Evolutionary conservation across 1,140 invertebrate genomes (phyloP), one percentile per base, ranked within the genome.

Genomic region (Watersipora subatra): DNA sequence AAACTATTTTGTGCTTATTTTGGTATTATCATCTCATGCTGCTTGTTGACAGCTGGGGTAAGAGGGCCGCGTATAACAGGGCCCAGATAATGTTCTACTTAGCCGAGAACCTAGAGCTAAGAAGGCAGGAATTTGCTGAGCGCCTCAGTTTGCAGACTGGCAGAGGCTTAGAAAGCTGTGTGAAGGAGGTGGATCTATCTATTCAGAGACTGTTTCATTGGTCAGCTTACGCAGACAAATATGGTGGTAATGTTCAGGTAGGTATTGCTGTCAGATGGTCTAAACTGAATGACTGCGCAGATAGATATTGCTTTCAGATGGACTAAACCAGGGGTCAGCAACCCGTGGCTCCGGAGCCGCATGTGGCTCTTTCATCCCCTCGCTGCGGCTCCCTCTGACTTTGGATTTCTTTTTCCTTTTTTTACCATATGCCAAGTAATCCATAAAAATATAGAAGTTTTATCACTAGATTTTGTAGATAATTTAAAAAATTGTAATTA

Each of bases 71-170:
- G 20, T 79, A 82, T 68, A 81, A 81, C 66, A 70, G 77, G n/a
- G 78, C 80, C 0, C 82, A 84, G 73, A 82, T 84, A 58, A 69
- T 83, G 15, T 82, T 77, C 66, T 83, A 82, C 67, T 70, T 83
- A 69, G 83, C 81, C 2, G 82, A 83, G 68, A 83, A 83, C 66
- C 69, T 84, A 25, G 74, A 78, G 59, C 61, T 73, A 28, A 68
- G 80, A 12, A 64, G 70, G 0, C 65, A 79, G 1, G 77, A 82
- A 63, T 76, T 82, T 66, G 73, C 73, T 15, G 34, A 65, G 17
- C 69, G 73, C 24, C 66, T 83, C 20, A 59, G 63, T 24, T 29
- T 66, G 20, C 70, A 80, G 68, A 80, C 76, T 15, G 76, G 76
- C 1, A 55, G 71, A 46, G 66, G 61, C 12, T 27, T 70, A 25